Conservation (phyloP, 2,888 invertebrate genomes). For the Andrena bucephala region DNA sequence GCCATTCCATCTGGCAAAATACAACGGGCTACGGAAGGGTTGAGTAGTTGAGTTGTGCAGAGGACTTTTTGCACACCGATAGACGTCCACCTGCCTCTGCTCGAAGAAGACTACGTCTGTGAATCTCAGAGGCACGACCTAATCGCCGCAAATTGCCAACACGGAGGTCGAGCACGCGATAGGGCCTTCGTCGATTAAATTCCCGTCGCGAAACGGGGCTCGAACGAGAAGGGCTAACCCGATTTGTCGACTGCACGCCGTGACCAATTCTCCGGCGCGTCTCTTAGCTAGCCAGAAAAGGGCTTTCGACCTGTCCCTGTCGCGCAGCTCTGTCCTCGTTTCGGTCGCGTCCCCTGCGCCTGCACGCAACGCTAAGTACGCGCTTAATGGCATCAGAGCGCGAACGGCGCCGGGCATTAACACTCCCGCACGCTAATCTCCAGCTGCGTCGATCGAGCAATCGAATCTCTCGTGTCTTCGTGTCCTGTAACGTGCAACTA, state of each 20-base stretch:
- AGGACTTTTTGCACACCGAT: no score
- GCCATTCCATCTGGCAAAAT: no score
- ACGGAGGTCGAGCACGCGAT: neutral
- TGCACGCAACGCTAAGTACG: constrained; percentile 63
- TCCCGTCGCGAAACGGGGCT: constrained; percentile 32
- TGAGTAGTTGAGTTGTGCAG: no score
- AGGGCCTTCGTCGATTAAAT: neutral
- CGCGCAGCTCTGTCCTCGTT: constrained; percentile 15
- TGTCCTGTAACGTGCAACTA: neutral
- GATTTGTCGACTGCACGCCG: constrained; percentile 67
- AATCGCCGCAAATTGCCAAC: neutral
- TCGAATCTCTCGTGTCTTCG: neutral
- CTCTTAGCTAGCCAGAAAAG: constrained; percentile 43
- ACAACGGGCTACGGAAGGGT: no score
- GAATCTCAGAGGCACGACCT: neutral
- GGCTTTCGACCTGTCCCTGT: constrained; percentile 41
- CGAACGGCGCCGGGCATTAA: constrained; percentile 61
- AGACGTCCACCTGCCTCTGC: no score
- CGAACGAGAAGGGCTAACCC: constrained; percentile 67
- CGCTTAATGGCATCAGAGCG: constrained; percentile 60
- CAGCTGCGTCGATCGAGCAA: constrained; percentile 76
- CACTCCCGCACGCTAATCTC: constrained; percentile 74
- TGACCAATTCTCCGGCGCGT: constrained; percentile 53
- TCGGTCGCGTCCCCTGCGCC: constrained; percentile 18
- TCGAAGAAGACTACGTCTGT: no score